These are phyloP conservation scores for Tipula lateralis DNA, from an alignment of 2,888 invertebrate genomes.

Conservation along the genomic window DNA sequence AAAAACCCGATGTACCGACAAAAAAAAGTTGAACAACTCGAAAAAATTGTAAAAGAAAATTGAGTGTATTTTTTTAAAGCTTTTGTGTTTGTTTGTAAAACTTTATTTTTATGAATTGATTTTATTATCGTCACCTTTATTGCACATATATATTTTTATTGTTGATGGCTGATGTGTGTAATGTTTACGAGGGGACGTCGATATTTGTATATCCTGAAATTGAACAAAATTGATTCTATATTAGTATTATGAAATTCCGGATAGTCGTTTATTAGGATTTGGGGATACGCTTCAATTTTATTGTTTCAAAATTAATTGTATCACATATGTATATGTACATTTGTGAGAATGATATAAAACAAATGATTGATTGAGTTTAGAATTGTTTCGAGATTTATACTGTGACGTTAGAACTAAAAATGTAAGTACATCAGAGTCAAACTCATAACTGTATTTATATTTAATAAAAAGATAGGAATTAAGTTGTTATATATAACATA, in stretches of 20 bases:
- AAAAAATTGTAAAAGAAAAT: background rate
- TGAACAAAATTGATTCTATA: background rate
- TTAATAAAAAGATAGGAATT: background rate
- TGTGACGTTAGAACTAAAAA: background rate
- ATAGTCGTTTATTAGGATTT: too few species aligned
- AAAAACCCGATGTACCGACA: background rate
- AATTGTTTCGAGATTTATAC: background rate
- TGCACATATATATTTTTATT: background rate
- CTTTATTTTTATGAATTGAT: background rate
- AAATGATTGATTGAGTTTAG: background rate
- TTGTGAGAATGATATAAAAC: too few species aligned
- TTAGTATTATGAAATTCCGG: too few species aligned
- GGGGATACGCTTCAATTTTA: too few species aligned
- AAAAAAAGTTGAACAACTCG: background rate
- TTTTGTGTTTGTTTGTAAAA: background rate
- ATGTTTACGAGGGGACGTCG: background rate
- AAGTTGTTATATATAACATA: background rate
- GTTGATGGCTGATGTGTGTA: background rate
- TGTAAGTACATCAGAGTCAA: background rate
- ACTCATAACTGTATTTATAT: background rate
- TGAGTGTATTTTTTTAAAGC: background rate
- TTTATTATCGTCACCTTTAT: conserved; percentile 11
- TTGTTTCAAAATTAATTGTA: too few species aligned
- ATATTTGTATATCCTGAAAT: background rate
- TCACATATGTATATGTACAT: too few species aligned